These are phyloP conservation scores for Sardinella longiceps DNA, from an alignment of 2,797 vertebrate species.

Conservation along the genomic window DNA sequence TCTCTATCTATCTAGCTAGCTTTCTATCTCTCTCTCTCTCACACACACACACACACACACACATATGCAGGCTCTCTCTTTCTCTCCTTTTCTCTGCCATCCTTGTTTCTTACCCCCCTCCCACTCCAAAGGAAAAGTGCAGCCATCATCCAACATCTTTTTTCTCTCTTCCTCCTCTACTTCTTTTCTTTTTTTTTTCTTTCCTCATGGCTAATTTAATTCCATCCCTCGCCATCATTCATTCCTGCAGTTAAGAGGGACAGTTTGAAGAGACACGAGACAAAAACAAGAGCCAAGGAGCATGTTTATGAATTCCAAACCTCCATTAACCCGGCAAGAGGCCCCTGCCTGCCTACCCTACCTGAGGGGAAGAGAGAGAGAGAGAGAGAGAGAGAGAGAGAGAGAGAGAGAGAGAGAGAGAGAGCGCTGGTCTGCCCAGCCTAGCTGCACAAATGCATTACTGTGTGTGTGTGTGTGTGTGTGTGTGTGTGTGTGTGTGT, in stretches of 20 bases:
- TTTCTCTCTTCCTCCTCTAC: too few relatives aligned
- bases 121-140: neutral
- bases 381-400: too few relatives aligned
- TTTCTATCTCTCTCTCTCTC: too few relatives aligned
- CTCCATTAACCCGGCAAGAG: conserved; percentile 1
- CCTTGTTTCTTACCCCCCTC: neutral
- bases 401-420: too few relatives aligned
- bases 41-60: too few relatives aligned
- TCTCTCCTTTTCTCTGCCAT: neutral
- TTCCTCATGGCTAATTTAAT: conserved; percentile 1
- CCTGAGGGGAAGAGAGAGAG: too few relatives aligned
- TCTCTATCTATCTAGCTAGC: too few relatives aligned
- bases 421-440: neutral
- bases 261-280: neutral
- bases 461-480: too few relatives aligned
- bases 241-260: conserved; percentile 20
- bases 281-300: conserved; percentile 22
- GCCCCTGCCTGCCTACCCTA: neutral
- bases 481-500: too few relatives aligned
- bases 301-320: conserved; percentile 26
- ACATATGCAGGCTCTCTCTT: neutral
- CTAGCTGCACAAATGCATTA: conserved; percentile 2
- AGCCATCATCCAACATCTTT: conserved; percentile 18
- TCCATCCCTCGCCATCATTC: conserved; percentile 14
- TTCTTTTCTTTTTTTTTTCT: neutral